Base-by-base conservation (phyloP, 1,140 invertebrate genomes). In the Diachasma alloeum region DNA sequence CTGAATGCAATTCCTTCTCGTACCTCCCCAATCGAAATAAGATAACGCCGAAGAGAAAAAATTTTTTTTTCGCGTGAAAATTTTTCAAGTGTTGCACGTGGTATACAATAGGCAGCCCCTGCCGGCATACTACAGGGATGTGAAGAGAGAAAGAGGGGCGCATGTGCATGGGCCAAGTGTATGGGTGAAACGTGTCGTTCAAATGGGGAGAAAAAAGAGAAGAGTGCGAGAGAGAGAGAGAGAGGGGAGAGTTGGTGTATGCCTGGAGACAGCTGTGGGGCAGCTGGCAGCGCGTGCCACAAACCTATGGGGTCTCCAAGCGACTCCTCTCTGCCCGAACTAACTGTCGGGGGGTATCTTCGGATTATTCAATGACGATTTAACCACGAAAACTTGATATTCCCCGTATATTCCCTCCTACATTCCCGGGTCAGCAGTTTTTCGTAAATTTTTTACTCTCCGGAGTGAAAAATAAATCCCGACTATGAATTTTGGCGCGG, bases 231-330 rank as follows among this genome's bases (percentile, higher is more conserved):
- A 68, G 84, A 81, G 80, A 78, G 78, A 81, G 36, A 39, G 24
- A 42, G 17, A 72, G 26, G 24, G 48, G 44, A 44, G 31, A 24
- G 42, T 66, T 75, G 66, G 48, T 68, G 22, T 59, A 69, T 66
- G 36, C 11, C 26, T 68, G 66, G 82, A 88, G 88, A 89, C 87
- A 89, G 89, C 88, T 89, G 89, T 89, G 85, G 83, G 88, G 85
- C 88, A 89, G 89, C 88, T 89, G 89, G 89, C 87, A 88, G 87
- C 88, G 87, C 89, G 89, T 89, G 89, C 88, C 88, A 84, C 26
- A 68, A 89, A 89, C 87, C 89, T 89, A 89, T 89, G 88, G 88
- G 88, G 87, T 88, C 88, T 88, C 85, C 73, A 44, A 48, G 59
- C 59, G 59, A 63, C 59, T 63, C 59, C 11, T 63, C 59, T 63